Percentiles rank a stretch among this genome's conserved stretches.
These are phyloP conservation scores for Leptoclinus maculatus DNA, from an alignment of 2,797 vertebrate genomes.

Conservation along the genomic window DNA sequence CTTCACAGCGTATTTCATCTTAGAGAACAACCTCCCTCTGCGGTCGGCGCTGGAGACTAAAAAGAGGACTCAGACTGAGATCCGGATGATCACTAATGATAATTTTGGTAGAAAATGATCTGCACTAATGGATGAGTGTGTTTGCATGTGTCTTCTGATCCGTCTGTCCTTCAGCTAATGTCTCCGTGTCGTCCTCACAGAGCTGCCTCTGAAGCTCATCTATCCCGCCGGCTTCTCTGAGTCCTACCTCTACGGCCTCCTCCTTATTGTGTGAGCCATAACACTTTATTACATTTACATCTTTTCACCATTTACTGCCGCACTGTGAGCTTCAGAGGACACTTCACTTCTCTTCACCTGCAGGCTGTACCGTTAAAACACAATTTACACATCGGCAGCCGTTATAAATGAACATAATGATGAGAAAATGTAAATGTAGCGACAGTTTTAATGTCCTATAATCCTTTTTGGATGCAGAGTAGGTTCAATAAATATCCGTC, in stretches of 20 bases:
- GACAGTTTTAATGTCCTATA: background rate
- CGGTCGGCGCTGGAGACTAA: constrained; percentile 70
- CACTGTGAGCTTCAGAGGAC: constrained; percentile 14
- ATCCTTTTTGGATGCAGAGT: background rate
- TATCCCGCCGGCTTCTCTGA: constrained; percentile 84
- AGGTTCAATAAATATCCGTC: background rate
- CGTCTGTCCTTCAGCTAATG: constrained; percentile 3
- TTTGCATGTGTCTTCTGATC: background rate
- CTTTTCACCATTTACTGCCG: background rate
- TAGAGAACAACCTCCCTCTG: constrained; percentile 82
- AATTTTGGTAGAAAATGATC: constrained; percentile 76
- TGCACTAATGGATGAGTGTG: background rate
- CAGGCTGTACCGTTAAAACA: background rate
- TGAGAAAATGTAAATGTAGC: background rate
- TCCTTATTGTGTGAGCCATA: constrained; percentile 81
- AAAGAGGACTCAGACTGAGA: constrained; percentile 60
- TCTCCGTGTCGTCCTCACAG: constrained; percentile 61
- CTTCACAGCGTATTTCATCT: constrained; percentile 76
- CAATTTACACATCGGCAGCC: background rate
- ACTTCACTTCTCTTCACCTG: background rate
- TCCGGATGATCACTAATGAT: constrained; percentile 68
- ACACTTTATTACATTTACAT: constrained; percentile 45
- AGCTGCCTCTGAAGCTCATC: constrained; percentile 83
- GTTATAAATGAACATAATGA: background rate
- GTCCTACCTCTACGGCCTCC: constrained; percentile 80